These are phyloP conservation scores for Epizoanthus fatuus DNA, from an alignment of 92 coral and sea anemone genomes.

Conservation along the genomic window DNA sequence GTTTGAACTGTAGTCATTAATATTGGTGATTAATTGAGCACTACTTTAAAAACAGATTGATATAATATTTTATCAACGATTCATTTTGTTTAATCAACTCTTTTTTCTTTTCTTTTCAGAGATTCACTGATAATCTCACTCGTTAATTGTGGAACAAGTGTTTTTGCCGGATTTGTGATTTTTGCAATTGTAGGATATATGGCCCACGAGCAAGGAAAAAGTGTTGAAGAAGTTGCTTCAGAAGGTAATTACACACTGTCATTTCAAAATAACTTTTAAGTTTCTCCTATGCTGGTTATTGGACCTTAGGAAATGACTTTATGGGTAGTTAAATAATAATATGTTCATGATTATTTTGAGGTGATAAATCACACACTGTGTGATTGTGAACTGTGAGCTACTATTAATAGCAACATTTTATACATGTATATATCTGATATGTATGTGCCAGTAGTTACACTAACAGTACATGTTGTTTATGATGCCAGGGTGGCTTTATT, in stretches of 20 bases:
- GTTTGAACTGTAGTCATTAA: no score
- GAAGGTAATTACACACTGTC: constrained; percentile 63
- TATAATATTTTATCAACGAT: no score
- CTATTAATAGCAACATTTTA: neutral
- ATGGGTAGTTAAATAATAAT: no score
- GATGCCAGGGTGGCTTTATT: neutral
- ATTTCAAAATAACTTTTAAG: no score
- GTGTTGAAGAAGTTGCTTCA: constrained; percentile 81
- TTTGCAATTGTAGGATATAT: constrained; percentile 90
- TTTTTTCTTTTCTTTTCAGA: constrained; percentile 39
- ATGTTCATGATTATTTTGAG: neutral
- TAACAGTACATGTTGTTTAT: neutral
- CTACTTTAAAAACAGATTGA: no score
- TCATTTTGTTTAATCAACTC: no score
- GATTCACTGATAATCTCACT: constrained; percentile 88
- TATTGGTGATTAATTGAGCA: no score
- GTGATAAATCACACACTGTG: neutral
- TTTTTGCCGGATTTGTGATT: constrained; percentile 94
- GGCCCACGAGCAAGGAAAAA: constrained; percentile 82
- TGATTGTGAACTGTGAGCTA: neutral
- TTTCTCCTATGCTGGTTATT: no score
- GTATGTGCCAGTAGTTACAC: neutral
- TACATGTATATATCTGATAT: neutral
- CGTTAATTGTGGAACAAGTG: constrained; percentile 87
- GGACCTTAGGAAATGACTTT: no score